A percentile compares a stretch with the other conserved stretches of the same genome.
phyloP scores from a whole-genome alignment of 37 sponge, comb jelly and placozoan species.

The Bolinopsis microptera region DNA sequence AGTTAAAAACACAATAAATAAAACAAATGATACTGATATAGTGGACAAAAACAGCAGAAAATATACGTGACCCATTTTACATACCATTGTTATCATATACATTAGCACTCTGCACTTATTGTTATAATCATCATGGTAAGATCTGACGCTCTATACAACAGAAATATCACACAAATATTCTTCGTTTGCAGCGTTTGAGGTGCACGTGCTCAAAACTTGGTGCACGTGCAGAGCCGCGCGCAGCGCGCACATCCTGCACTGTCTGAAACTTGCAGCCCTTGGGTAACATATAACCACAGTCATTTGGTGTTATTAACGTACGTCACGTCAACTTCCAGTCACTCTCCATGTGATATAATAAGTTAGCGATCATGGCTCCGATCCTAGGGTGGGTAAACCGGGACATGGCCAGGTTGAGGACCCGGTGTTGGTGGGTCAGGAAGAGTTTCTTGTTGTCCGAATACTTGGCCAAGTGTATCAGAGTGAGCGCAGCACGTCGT shows the following conservation, averaged over 20 bases:
- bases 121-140: neutral
- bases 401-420: constrained; percentile 71
- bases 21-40: constrained; percentile 14
- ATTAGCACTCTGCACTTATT: neutral
- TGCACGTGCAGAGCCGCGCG: neutral
- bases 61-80: constrained; percentile 20
- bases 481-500: constrained; percentile 79
- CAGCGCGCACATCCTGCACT: neutral
- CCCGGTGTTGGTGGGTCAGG: constrained; percentile 75
- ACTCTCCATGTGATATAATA: constrained; percentile 55
- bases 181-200: neutral
- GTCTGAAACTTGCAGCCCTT: neutral
- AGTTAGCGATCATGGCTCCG: constrained; percentile 66
- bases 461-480: constrained; percentile 79
- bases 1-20: constrained; percentile 65
- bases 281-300: neutral
- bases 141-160: neutral
- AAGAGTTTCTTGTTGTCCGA: constrained; percentile 78
- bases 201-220: neutral
- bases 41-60: constrained; percentile 59
- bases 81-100: neutral
- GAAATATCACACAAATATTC: neutral
- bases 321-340: constrained; percentile 57
- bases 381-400: constrained; percentile 64
- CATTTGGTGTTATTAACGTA: constrained; percentile 16